phyloP scores from a whole-genome alignment of 2,113 vertebrate genomes.

The Orientallactaga bullata region DNA sequence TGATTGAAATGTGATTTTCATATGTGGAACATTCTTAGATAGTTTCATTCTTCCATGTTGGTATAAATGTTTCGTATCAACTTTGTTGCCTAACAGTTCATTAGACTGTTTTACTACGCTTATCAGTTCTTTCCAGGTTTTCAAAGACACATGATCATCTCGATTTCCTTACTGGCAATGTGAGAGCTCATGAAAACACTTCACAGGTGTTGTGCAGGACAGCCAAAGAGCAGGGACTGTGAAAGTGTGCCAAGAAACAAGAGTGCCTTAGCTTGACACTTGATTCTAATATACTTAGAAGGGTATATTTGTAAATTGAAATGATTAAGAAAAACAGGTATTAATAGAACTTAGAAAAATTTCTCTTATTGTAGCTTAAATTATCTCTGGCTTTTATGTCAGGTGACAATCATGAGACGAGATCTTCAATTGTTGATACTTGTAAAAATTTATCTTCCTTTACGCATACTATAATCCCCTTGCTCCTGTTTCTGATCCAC shows the following conservation, averaged over 20 bases:
- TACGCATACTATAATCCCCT: too few relatives aligned
- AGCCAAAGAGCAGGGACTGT: background rate
- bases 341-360: background rate
- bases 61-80: conserved; percentile 32
- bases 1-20: background rate
- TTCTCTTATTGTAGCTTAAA: background rate
- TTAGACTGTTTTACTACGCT: conserved; percentile 39
- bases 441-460: background rate
- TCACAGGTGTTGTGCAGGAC: conserved; percentile 70
- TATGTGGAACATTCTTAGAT: background rate
- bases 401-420: background rate
- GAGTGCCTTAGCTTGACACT: conserved; percentile 23
- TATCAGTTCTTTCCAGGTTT: conserved; percentile 67
- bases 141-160: conserved; percentile 51
- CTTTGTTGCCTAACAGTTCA: conserved; percentile 49
- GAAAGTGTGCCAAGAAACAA: conserved; percentile 46
- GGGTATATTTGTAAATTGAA: background rate
- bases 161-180: conserved; percentile 63
- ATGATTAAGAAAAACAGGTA: background rate
- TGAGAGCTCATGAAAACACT: conserved; percentile 36
- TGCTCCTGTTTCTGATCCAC: too few relatives aligned
- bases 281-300: background rate
- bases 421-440: background rate
- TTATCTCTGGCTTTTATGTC: background rate
- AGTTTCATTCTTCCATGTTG: background rate